phyloP scores from a whole-genome alignment of 2,797 vertebrate genomes.

The Monodelphis domestica region DNA sequence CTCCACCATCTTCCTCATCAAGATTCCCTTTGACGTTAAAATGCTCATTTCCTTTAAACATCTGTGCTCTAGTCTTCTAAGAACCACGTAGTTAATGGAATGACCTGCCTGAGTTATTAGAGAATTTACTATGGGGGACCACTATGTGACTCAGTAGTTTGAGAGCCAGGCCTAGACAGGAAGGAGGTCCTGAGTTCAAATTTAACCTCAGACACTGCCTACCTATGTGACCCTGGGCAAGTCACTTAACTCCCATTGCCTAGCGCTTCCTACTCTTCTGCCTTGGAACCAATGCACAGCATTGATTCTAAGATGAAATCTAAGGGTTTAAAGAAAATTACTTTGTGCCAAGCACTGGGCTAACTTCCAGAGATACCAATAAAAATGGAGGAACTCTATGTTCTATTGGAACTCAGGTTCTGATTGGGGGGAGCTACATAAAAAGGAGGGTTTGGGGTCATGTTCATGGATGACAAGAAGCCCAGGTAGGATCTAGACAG shows the following conservation, averaged over 20 bases:
- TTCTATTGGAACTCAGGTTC: background rate
- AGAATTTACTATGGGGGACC: background rate
- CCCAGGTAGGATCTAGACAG: background rate
- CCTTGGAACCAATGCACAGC: too few relatives aligned
- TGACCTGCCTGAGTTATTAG: background rate
- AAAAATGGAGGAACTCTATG: background rate
- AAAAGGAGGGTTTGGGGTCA: background rate
- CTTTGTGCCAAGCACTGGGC: background rate
- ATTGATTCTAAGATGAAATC: too few relatives aligned
- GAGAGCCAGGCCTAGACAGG: too few relatives aligned
- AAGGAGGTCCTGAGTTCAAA: too few relatives aligned
- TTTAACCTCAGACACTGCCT: too few relatives aligned
- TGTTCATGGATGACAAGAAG: background rate
- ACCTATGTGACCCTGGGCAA: too few relatives aligned
- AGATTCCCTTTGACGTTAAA: background rate
- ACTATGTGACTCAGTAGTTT: too few relatives aligned
- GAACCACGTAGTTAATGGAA: background rate
- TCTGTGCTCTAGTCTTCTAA: rapidly evolving
- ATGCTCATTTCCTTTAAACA: rapidly evolving
- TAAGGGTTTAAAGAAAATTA: too few relatives aligned
- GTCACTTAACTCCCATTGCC: too few relatives aligned
- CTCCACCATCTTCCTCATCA: rapidly evolving
- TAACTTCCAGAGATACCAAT: background rate
- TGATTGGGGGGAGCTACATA: background rate
- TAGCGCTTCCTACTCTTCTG: too few relatives aligned